Base-by-base conservation (phyloP, 2,888 invertebrate genomes). In the Invenusta paracnida region DNA sequence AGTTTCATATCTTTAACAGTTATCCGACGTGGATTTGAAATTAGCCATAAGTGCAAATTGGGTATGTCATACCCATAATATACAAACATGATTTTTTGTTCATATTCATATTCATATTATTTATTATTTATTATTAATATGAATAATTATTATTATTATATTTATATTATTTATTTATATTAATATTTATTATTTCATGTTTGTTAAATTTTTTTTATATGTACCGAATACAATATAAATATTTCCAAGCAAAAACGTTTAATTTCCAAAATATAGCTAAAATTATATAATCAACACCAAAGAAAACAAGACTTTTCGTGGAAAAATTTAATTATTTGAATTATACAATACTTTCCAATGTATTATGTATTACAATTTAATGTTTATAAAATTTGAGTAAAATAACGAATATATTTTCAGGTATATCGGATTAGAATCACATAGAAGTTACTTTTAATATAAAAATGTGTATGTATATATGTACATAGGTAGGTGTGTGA, bases 1-100 rank as follows among this genome's bases (percentile, higher is more conserved):
- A n/a, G n/a, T n/a, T n/a, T n/a, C n/a, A n/a, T n/a, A n/a, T n/a
- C n/a, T 48, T 48, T 48, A 48, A 48, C 48, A 17, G 48, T 48
- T 48, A 17, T 5, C 48, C 48, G 48, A 48, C 48, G 48, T 73
- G 73, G 73, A 73, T 73, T 73, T 73, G 48, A 73, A 73, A 73
- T 73, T n/a, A 73, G 27, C 73, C 73, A 23, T 73, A 73, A 73
- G 73, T 73, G 73, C 73, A 23, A 73, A 73, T 73, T 23, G 73
- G 73, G 73, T 73, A 73, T 73, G 73, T 73, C 73, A 73, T 73
- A 73, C 73, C 73, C 73, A 25, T 73, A 73, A 73, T 73, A 73
- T 73, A 23, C 73, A 73, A 73, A 73, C 27, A 73, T 5, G 73
- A 73, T 23, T 73, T 73, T 73, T 48, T 48, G 48, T 48, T 48